Base-by-base conservation (phyloP, 2,797 vertebrate genomes). In the Neosilurus mollespiculum region DNA sequence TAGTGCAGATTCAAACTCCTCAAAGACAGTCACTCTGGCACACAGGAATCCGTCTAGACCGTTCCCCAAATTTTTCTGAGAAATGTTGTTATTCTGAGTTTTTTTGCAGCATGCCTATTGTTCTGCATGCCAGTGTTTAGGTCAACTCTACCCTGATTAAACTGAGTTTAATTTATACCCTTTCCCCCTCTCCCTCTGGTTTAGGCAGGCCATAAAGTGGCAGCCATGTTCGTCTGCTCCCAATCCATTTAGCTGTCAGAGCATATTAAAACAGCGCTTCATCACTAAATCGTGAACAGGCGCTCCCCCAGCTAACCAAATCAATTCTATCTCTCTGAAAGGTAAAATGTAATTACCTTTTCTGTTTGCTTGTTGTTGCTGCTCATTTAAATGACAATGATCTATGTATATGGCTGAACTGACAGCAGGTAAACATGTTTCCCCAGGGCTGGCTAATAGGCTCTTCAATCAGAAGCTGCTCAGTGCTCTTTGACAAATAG, bases 371-470 rank as follows among this genome's bases (percentile, higher is more conserved):
- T 88, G 86, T 88, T 89, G 87, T 87, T 88, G 87, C 84, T 84
- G 85, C 86, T 90, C 85, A 88, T 89, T 90, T 90, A 88, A 89
- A 90, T 89, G 86, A 88, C 86, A 87, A 85, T 90, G 88, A 91
- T 91, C 86, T 88, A 87, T 89, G 87, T 88, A 84, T 86, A 83
- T 86, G 58, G 81, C 85, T 67, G 64, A 81, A 83, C 86, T 88
- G 90, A 91, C 87, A 89, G 90, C 83, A 90, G 88, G 89, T 88
- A 89, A 90, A 91, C 87, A 87, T 82, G 87, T 87, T 85, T 90
- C 87, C 83, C 82, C 80, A 77, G 77, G 73, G 88, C 81, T 80
- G 26, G 76, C 78, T 88, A 87, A 88, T 88, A 85, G 85, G 82
- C 82, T 82, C 86, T 89, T 87, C 86, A 81, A 84, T 90, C 88